Conservation (phyloP, 2,797 vertebrate species). For the Decapterus maruadsi region DNA sequence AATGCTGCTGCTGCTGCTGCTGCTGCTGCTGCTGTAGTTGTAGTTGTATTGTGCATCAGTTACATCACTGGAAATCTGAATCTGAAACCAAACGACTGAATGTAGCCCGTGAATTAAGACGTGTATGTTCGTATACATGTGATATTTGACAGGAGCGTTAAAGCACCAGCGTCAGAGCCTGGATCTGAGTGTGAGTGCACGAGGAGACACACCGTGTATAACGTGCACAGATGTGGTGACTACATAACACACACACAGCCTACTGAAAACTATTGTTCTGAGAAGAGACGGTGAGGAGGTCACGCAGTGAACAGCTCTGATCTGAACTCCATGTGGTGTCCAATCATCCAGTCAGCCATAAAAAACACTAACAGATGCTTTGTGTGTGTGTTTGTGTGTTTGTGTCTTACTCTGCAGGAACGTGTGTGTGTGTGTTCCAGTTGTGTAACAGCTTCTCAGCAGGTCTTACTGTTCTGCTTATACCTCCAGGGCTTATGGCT, state of each 20-base stretch:
- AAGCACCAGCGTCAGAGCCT: not conserved
- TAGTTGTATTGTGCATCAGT: too few species aligned
- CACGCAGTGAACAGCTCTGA: conserved; percentile 20
- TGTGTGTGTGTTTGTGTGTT: not conserved
- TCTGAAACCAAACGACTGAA: not conserved
- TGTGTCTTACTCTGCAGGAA: not conserved
- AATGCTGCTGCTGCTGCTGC: too few species aligned
- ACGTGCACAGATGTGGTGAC: conserved; percentile 20
- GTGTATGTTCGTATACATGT: too few species aligned
- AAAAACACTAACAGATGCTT: conserved; percentile 58
- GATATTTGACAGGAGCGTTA: not conserved
- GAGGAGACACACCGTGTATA: not conserved
- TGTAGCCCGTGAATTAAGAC: not conserved
- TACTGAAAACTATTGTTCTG: not conserved
- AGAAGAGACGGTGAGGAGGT: not conserved
- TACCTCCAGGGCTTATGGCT: not conserved
- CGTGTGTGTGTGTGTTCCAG: conserved; percentile 5
- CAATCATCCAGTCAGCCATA: conserved; percentile 45
- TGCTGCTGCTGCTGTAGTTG: too few species aligned
- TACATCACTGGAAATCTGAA: too few species aligned
- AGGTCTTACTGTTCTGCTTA: not conserved
- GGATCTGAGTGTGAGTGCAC: not conserved
- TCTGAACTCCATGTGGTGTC: conserved; percentile 49
- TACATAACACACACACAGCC: conserved; percentile 17
- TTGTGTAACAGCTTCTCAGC: conserved; percentile 39